Evolutionary conservation across 2,113 vertebrate genomes (phyloP).

Genomic region (Nesoenas mayeri): DNA sequence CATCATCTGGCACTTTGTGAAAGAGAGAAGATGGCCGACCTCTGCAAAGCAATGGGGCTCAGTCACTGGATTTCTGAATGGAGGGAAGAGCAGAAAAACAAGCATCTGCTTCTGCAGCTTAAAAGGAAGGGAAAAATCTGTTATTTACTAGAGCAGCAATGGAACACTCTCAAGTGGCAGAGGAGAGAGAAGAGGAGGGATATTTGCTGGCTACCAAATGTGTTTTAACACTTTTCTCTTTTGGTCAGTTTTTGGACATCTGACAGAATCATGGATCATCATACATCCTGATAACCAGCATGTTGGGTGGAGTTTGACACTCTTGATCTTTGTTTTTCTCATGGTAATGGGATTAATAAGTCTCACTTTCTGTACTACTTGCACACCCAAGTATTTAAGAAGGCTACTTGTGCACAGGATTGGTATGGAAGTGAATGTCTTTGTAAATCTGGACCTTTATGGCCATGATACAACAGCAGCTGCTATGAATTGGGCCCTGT

Average conservation of each 20-base stretch:
- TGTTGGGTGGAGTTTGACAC: not conserved
- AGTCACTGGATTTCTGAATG: not conserved
- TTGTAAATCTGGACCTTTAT: conserved; percentile 69
- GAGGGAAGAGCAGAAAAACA: not conserved
- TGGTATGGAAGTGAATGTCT: not conserved
- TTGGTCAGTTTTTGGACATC: not conserved
- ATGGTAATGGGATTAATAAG: not conserved
- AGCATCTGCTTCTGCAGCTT: not conserved
- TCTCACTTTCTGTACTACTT: not conserved
- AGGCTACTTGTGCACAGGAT: not conserved
- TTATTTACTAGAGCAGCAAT: not conserved
- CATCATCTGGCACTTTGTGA: not conserved
- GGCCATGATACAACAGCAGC: conserved; percentile 95
- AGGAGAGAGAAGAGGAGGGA: not conserved
- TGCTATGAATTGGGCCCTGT: conserved; percentile 81
- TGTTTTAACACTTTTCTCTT: not conserved
- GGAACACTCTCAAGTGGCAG: not conserved
- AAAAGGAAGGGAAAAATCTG: not conserved
- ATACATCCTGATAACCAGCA: not conserved
- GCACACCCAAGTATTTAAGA: not conserved
- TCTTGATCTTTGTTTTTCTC: not conserved
- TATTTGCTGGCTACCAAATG: not conserved
- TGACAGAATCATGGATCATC: not conserved
- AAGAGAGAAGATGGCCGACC: not conserved
- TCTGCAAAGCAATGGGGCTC: not conserved